Evolutionary conservation across 2,888 invertebrate genomes (phyloP), one percentile per base, ranked within the genome.

Genomic region (Nemoura dubitans): DNA sequence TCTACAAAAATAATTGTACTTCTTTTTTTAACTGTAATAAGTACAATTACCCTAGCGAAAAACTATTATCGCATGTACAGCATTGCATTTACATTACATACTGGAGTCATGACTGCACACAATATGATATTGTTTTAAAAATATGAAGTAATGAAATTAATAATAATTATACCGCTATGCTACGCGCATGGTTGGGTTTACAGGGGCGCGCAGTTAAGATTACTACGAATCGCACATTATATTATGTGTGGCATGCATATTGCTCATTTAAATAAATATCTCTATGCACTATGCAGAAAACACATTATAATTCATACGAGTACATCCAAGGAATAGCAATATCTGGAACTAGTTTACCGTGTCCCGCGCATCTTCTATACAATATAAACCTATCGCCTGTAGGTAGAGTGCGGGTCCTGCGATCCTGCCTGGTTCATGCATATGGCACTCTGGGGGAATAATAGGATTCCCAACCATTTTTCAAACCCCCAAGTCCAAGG

Each of bases 151-250:
- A 59, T 59, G 3, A 59, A 59, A 59, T 59, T 59, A 59, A 59
- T 59, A 59, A 59, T 59, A 59, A 59, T 59, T 59, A n/a, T n/a
- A 59, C 59, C 59, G 59, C 59, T 59, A 59, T 59, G 59, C 59
- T 59, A 59, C 21, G 10, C 59, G 59, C 59, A 7, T 59, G 59
- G 59, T 14, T 59, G 59, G 59, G 6, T 14, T 10, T 3, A 21
- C 59, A 21, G 59, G 14, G 59, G 59, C 59, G 59, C 21, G 59
- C 59, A 3, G 59, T 59, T 59, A 59, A 59, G 59, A 59, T 59
- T 16, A 59, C 16, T 59, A 59, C 59, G 59, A 59, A 59, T 21
- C 1, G 59, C 59, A 36, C 10, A 36, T 36, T 3, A 36, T 36
- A 36, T 59, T 59, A 59, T 59, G 59, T 59, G 59, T 59, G 14